Base-by-base conservation (phyloP, 2,888 invertebrate genomes). In the Sylvicola fuscatus region DNA sequence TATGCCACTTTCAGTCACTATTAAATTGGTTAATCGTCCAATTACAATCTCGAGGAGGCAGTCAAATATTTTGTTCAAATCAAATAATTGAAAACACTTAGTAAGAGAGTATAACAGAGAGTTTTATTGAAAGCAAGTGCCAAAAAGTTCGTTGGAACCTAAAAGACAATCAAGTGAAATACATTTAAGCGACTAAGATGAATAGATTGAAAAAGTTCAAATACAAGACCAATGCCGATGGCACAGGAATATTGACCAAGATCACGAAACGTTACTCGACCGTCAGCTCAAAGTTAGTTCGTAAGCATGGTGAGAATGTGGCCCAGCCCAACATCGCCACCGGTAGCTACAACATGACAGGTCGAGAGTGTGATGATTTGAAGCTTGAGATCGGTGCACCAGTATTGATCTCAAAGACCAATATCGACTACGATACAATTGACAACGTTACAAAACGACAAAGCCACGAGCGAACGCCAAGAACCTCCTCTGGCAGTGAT, bases 291-390 rank as follows among this genome's bases (percentile, higher is more conserved):
- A 49, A 56, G n/a, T 49, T 52, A 26, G 48, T 52, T 4, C 48
- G 54, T 1, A 49, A 52, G 38, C 46, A 54, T 15, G 41, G 45
- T 0, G 49, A 53, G 32, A 40, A 37, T 14, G 27, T 26, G 16
- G 16, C 32, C 12, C 37, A 27, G 29, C 36, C 28, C 17, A 14
- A 35, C 8, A 38, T 49, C 2, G 43, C 48, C 3, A 49, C 50
- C 0, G 58, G 56, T 27, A 58, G 58, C 39, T 58, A 58, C 42
- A 51, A 58, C 40, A 58, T 58, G 58, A 55, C 50, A 13, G 58
- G 58, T 7, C 42, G 48, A 32, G 44, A 53, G 31, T 41, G 40
- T 2, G 58, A 57, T 11, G 58, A 58, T 43, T 55, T 56, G 43
- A 53, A 54, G 4, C 40, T 53, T 14, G 58, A 58, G 42, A 58